Evolutionary conservation across 2,888 invertebrate genomes (phyloP), one percentile per base, ranked within the genome.

Genomic region (Trypoxylon attenuatum): DNA sequence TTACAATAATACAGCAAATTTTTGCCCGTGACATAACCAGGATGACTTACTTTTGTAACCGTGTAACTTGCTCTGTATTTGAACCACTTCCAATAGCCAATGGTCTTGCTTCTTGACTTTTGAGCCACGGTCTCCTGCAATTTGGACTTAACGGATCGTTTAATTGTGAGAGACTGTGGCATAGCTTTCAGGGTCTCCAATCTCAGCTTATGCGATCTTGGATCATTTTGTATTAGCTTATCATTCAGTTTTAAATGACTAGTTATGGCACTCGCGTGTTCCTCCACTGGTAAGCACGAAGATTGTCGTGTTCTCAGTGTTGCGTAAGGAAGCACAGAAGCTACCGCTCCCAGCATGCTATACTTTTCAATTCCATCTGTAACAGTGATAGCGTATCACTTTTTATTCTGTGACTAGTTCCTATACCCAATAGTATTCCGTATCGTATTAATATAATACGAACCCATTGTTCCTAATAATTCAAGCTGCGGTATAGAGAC

Each of bases 151-250:
- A 94, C 90, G 43, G 89, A 88, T 69, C 93, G 88, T 84, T 94
- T 94, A 78, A 92, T 89, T 1, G 92, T 91, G 57, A 94, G 84
- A 41, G 91, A 90, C 80, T 93, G 92, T 0, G 93, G 92, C 79
- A 94, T 89, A 59, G 92, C 91, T 42, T 92, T 88, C 33, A 94
- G 85, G 0, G 92, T 91, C 71, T 92, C 92, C 73, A 91, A 89
- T 78, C 93, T 88, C 46, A 91, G 81, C 79, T 91, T 89, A 77
- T 92, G 91, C 0, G 92, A 89, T 15, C 88, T 85, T 0, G 91
- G 91, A 76, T 90, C 90, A 78, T 92, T 89, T 71, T 91, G 90
- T 92, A 93, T 92, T 16, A 93, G 88, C 27, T 88, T 87, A 23
- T 89, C 88, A 73, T 92, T 91, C 80, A 90, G 89, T 78, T 92